Percentiles rank a stretch among this genome's conserved stretches.
Conservation (phyloP, 2,113 vertebrate species). For the Peromyscus polionotus region DNA sequence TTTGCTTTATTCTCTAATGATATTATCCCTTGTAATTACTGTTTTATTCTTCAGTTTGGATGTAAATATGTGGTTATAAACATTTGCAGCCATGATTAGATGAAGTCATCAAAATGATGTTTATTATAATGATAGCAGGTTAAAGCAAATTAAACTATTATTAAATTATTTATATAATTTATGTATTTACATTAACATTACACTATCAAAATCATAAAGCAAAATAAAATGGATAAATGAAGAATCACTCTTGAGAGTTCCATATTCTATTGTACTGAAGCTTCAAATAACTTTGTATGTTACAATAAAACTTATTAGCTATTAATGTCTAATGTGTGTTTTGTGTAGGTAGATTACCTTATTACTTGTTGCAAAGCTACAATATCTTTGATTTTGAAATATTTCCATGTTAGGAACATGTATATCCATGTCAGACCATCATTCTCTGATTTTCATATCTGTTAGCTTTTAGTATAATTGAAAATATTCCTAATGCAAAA, state of each 20-base stretch:
- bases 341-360: background rate
- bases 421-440: background rate
- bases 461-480: background rate
- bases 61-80: background rate
- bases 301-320: background rate
- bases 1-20: background rate
- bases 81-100: background rate
- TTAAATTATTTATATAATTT: background rate
- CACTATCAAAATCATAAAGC: background rate
- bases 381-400: background rate
- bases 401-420: background rate
- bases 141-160: background rate
- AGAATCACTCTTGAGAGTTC: background rate
- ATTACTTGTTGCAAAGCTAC: background rate
- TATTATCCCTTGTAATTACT: background rate
- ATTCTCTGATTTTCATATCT: background rate
- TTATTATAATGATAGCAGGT: background rate
- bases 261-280: background rate
- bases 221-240: background rate
- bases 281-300: background rate
- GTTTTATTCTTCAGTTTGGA: constrained; percentile 19
- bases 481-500: background rate
- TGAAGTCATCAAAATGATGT: background rate
- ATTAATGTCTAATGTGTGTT: background rate
- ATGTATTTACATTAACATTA: background rate